Evolutionary conservation across 2,113 vertebrate genomes (phyloP).

Genomic region (Nipponia nippon): DNA sequence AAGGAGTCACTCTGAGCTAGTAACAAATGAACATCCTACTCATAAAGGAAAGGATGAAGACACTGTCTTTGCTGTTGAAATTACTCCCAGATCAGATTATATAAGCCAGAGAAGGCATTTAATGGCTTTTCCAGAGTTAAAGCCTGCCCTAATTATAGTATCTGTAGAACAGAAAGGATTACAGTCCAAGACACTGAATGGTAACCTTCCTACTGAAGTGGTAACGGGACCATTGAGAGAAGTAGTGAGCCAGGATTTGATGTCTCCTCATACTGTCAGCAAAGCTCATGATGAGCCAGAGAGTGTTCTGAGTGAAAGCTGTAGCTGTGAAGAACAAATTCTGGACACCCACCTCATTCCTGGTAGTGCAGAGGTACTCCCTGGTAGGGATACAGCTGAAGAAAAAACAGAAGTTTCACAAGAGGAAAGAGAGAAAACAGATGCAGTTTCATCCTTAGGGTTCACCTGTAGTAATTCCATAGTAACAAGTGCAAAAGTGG

Average conservation of each 20-base stretch:
- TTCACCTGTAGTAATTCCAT: neutral
- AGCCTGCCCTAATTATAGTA: constrained; percentile 11
- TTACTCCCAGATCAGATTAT: neutral
- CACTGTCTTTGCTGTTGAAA: neutral
- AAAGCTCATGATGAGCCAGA: neutral
- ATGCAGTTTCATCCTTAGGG: neutral
- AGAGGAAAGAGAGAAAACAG: neutral
- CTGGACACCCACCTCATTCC: neutral
- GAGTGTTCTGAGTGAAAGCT: neutral
- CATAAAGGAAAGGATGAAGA: neutral
- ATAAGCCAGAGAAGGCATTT: neutral
- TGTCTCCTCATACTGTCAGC: neutral
- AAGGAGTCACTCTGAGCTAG: neutral
- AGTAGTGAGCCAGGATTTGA: neutral
- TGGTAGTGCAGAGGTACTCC: neutral
- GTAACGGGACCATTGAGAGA: neutral
- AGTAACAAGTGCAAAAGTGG: neutral
- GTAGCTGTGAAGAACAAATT: neutral
- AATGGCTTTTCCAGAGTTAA: neutral
- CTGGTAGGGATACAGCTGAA: neutral
- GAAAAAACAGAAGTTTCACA: neutral
- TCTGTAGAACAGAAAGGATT: constrained; percentile 52
- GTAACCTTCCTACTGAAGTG: neutral
- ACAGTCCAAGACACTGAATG: constrained; percentile 23
- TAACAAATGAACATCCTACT: neutral